phyloP scores from a whole-genome alignment of 1,140 invertebrate genomes.

The Meloidogyne exigua region DNA sequence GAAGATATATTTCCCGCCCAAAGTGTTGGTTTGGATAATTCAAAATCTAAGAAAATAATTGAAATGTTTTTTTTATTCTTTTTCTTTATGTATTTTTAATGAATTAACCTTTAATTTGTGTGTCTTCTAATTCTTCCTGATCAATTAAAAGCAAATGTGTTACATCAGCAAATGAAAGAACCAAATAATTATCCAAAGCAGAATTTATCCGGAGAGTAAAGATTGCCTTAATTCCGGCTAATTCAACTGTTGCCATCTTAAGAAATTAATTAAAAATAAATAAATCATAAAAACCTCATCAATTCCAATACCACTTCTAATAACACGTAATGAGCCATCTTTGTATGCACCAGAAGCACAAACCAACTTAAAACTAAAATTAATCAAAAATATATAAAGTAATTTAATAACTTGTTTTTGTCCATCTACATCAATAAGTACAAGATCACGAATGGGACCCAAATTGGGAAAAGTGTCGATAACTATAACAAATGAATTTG shows the following conservation, averaged over 20 bases:
- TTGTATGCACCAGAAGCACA: constrained; percentile 82
- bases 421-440: constrained; percentile 63
- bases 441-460: constrained; percentile 95
- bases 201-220: constrained; percentile 49
- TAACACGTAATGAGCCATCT: constrained; percentile 92
- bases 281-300: constrained; percentile 71
- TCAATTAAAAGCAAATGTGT: constrained; percentile 75
- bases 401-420: background rate
- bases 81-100: too few species aligned
- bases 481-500: constrained; percentile 79
- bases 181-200: constrained; percentile 52
- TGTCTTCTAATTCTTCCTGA: constrained; percentile 95
- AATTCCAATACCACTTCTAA: constrained; percentile 93
- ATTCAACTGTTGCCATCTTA: constrained; percentile 85
- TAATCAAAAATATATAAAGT: constrained; percentile 76
- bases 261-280: background rate
- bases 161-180: constrained; percentile 55
- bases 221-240: constrained; percentile 84
- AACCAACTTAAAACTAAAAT: constrained; percentile 92
- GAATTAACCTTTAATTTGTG: constrained; percentile 73
- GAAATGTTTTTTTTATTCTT: background rate
- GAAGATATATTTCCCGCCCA: constrained; percentile 82
- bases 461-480: constrained; percentile 96
- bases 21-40: constrained; percentile 86
- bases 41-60: constrained; percentile 68